Evolutionary conservation across 2,113 vertebrate genomes (phyloP).

Genomic region (Gila orcuttii): DNA sequence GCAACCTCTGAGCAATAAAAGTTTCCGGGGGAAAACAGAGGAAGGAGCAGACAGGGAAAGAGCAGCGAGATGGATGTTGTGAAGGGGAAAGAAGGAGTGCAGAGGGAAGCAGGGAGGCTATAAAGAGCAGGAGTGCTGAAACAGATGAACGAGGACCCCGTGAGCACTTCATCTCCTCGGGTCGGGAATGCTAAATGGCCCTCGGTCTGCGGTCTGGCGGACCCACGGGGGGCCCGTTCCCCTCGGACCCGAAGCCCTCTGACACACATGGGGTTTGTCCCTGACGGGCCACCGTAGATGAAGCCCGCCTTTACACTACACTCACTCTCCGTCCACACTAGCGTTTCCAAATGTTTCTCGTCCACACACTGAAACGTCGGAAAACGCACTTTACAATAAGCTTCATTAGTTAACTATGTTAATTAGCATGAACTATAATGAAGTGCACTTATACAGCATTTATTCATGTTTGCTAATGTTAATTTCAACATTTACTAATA

Average conservation of each 20-base stretch:
- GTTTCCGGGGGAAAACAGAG: neutral
- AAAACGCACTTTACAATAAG: too few species aligned
- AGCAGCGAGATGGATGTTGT: constrained; percentile 1
- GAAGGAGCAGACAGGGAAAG: neutral
- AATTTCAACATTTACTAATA: too few species aligned
- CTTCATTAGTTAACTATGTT: too few species aligned
- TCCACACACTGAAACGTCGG: too few species aligned
- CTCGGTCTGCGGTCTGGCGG: constrained; percentile 19
- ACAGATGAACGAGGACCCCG: constrained; percentile 4
- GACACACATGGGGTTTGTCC: neutral
- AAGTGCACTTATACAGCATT: too few species aligned
- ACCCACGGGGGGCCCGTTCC: constrained; percentile 32
- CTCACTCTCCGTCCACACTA: neutral
- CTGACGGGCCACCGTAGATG: neutral
- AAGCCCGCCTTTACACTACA: constrained; percentile 17
- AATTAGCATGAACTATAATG: too few species aligned
- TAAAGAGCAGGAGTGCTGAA: constrained; percentile 20
- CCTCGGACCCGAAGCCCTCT: neutral
- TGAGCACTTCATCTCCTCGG: constrained; percentile 20
- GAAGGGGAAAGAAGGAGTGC: neutral
- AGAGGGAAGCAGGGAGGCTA: constrained; percentile 30
- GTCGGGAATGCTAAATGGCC: constrained; percentile 33
- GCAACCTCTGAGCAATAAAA: neutral
- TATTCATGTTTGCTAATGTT: too few species aligned
- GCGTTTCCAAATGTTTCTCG: too few species aligned